phyloP scores from a whole-genome alignment of 1,140 invertebrate genomes.

The Formica exsecta region DNA sequence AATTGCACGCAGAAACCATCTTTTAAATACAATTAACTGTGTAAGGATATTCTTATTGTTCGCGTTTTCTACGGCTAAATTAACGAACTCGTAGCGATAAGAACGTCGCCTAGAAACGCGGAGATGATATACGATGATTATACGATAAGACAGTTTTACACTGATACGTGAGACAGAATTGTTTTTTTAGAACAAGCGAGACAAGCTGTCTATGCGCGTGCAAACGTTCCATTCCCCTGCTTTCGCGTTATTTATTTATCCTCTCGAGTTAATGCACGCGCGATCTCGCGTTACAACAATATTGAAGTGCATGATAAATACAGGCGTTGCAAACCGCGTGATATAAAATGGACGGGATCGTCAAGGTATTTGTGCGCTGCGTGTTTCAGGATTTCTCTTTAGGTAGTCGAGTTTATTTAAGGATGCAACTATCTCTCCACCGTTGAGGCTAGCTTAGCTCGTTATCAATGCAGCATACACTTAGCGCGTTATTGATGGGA shows the following conservation, averaged over 20 bases:
- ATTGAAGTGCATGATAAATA: slow-evolving; percentile 64
- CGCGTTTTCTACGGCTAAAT: slow-evolving; percentile 35
- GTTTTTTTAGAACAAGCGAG: slow-evolving; percentile 7
- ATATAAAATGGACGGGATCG: slow-evolving; percentile 54
- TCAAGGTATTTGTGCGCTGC: slow-evolving; percentile 20
- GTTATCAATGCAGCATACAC: slow-evolving; percentile 57
- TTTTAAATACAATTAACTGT: slow-evolving; percentile 3
- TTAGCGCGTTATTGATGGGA: slow-evolving; percentile 33
- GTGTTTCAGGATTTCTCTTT: slow-evolving; percentile 49
- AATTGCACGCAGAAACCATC: not conserved
- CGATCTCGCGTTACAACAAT: slow-evolving; percentile 61
- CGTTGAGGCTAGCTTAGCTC: slow-evolving; percentile 31
- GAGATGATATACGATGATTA: slow-evolving; percentile 60
- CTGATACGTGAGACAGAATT: slow-evolving; percentile 44
- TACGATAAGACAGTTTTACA: slow-evolving; percentile 69
- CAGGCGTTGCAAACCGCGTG: slow-evolving; percentile 47
- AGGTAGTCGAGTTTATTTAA: slow-evolving; percentile 59
- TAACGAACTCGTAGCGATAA: slow-evolving; percentile 25
- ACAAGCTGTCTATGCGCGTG: slow-evolving; percentile 44
- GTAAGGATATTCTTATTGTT: slow-evolving; percentile 30
- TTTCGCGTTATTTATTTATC: slow-evolving; percentile 63
- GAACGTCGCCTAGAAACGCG: slow-evolving; percentile 42
- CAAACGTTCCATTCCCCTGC: slow-evolving; percentile 33
- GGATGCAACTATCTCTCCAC: slow-evolving; percentile 47
- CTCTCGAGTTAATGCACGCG: slow-evolving; percentile 59